These are phyloP conservation scores for Drosophila phalerata DNA, from an alignment of 2,888 invertebrate species.

Conservation along the genomic window DNA sequence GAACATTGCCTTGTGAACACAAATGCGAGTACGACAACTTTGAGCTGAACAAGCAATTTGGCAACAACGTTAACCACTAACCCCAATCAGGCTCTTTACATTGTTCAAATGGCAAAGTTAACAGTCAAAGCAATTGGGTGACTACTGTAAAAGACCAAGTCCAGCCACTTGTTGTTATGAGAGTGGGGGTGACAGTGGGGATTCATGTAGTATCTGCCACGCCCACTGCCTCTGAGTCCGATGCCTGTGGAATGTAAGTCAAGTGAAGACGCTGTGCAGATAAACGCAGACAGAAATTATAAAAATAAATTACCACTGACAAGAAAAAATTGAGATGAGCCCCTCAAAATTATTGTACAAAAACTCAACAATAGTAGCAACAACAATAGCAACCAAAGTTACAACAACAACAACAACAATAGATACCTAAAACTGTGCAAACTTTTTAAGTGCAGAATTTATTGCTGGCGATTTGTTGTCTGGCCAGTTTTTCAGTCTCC, in stretches of 20 bases:
- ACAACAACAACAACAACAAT: constrained; percentile 11
- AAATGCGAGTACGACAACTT: constrained; percentile 18
- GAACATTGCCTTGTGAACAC: constrained; percentile 6
- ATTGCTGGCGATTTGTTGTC: constrained; percentile 77
- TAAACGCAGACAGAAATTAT: constrained; percentile 34
- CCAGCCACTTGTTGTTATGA: constrained; percentile 65
- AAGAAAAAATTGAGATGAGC: background rate
- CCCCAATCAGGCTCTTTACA: constrained; percentile 49
- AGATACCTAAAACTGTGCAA: constrained; percentile 65
- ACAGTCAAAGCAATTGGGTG: constrained; percentile 24
- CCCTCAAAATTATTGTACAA: constrained; percentile 26
- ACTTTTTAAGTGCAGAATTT: constrained; percentile 80
- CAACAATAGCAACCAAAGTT: constrained; percentile 1
- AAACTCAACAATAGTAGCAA: constrained; percentile 30
- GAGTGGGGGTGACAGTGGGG: constrained; percentile 7
- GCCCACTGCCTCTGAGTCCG: constrained; percentile 5
- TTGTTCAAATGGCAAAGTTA: constrained; percentile 18
- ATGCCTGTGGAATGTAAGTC: constrained; percentile 28
- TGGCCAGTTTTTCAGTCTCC: constrained; percentile 49
- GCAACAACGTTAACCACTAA: constrained; percentile 46
- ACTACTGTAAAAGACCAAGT: constrained; percentile 34
- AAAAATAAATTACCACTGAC: constrained; percentile 40
- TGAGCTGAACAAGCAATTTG: constrained; percentile 18
- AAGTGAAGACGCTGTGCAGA: constrained; percentile 30
- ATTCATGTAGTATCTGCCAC: constrained; percentile 46